Conservation (phyloP, 2,797 vertebrate species). For the Falco rusticolus region DNA sequence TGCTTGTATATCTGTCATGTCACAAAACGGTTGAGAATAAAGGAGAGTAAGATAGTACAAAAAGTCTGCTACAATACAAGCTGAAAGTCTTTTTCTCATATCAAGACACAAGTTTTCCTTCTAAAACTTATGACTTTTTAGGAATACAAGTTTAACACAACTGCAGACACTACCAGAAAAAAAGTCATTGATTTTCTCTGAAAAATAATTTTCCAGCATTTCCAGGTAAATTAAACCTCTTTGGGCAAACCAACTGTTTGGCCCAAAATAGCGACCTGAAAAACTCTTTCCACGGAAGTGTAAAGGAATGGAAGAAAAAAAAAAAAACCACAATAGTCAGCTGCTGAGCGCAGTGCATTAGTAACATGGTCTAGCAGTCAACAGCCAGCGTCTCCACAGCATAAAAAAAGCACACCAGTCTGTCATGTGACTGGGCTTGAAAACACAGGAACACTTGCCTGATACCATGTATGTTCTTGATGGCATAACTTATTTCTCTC, state of each 20-base stretch:
- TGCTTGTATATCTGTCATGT: neutral
- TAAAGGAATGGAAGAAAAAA: neutral
- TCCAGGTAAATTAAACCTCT: neutral
- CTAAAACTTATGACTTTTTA: neutral
- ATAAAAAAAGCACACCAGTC: neutral
- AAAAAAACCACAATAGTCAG: neutral
- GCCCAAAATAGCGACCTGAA: neutral
- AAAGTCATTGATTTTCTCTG: neutral
- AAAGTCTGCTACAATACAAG: neutral
- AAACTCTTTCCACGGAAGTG: neutral
- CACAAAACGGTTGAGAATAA: neutral
- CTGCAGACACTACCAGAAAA: neutral
- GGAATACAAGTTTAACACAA: neutral
- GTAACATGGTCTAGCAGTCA: neutral
- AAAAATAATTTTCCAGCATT: neutral
- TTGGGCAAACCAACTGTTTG: neutral
- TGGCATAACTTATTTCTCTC: constrained; percentile 92
- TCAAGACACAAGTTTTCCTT: neutral
- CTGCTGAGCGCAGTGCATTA: neutral
- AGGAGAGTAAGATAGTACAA: neutral
- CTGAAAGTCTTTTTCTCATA: neutral
- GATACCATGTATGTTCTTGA: constrained; percentile 95
- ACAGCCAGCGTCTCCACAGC: neutral
- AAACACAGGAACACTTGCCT: constrained; percentile 78
- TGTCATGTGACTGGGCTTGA: neutral